phyloP scores from a whole-genome alignment of 2,113 vertebrate species.

The Talpa occidentalis region DNA sequence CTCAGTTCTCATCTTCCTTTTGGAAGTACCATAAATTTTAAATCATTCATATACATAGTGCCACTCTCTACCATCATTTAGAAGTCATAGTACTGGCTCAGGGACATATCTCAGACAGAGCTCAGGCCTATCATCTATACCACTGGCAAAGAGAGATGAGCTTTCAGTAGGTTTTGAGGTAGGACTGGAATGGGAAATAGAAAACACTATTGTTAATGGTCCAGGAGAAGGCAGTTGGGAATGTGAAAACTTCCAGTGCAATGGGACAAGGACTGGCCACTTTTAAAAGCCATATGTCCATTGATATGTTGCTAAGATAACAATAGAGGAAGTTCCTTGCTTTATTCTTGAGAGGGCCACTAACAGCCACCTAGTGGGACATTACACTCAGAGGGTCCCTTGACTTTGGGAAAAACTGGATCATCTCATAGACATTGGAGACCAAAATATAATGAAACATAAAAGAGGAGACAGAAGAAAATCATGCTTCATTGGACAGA shows the following conservation, averaged over 20 bases:
- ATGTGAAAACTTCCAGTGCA: background rate
- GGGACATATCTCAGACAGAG: background rate
- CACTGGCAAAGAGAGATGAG: background rate
- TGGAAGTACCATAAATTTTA: background rate
- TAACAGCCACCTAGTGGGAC: too few relatives aligned
- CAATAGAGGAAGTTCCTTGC: background rate
- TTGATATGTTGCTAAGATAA: too few relatives aligned
- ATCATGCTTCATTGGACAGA: too few relatives aligned
- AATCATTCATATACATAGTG: background rate
- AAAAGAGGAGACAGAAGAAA: too few relatives aligned
- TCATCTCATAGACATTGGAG: too few relatives aligned
- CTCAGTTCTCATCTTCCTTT: background rate
- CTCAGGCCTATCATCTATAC: background rate
- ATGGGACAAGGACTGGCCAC: too few relatives aligned
- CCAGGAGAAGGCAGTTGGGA: background rate
- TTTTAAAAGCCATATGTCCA: too few relatives aligned
- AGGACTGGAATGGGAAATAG: background rate
- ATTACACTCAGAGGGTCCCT: too few relatives aligned
- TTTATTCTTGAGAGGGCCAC: too few relatives aligned
- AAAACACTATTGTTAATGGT: background rate
- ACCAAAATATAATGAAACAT: too few relatives aligned
- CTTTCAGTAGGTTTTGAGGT: slow-evolving; percentile 1
- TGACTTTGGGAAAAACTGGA: too few relatives aligned
- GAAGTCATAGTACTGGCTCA: background rate
- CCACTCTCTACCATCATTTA: background rate